Evolutionary conservation across 2,113 vertebrate species (phyloP).

Genomic region (Mesoclemmys tuberculata): DNA sequence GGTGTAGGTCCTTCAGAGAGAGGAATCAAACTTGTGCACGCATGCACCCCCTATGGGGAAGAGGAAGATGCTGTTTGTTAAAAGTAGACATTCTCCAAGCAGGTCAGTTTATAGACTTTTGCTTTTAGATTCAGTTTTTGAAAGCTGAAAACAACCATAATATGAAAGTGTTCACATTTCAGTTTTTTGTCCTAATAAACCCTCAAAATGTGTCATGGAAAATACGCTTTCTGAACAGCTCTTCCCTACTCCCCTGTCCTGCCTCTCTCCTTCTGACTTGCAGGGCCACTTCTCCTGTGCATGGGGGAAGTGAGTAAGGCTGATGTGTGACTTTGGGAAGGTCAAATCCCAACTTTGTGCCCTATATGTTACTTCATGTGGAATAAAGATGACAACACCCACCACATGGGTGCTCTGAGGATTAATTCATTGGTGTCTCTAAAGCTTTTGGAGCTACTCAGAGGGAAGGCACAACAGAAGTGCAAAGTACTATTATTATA

Average conservation of each 20-base stretch:
- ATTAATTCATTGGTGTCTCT: not conserved
- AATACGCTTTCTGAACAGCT: not conserved
- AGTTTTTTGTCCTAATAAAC: not conserved
- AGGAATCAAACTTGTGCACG: rapidly evolving
- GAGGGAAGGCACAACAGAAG: not conserved
- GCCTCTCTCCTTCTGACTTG: not conserved
- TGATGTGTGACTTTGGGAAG: not conserved
- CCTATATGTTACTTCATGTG: not conserved
- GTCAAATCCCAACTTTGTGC: not conserved
- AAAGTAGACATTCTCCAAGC: not conserved
- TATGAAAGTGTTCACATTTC: not conserved
- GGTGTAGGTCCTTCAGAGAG: not conserved
- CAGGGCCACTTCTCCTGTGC: not conserved
- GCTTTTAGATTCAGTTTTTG: not conserved
- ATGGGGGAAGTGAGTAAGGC: too few relatives aligned
- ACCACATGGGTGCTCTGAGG: not conserved
- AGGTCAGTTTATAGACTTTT: not conserved
- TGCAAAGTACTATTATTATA: not conserved
- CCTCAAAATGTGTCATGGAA: not conserved
- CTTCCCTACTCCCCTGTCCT: not conserved
- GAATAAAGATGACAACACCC: not conserved
- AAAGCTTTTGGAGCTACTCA: not conserved
- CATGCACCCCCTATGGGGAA: rapidly evolving
- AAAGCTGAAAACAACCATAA: not conserved
- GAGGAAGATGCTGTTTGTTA: not conserved